Evolutionary conservation across 2,797 vertebrate species (phyloP), one percentile per base, ranked within the genome.

Genomic region (Anisognathus igniventris): DNA sequence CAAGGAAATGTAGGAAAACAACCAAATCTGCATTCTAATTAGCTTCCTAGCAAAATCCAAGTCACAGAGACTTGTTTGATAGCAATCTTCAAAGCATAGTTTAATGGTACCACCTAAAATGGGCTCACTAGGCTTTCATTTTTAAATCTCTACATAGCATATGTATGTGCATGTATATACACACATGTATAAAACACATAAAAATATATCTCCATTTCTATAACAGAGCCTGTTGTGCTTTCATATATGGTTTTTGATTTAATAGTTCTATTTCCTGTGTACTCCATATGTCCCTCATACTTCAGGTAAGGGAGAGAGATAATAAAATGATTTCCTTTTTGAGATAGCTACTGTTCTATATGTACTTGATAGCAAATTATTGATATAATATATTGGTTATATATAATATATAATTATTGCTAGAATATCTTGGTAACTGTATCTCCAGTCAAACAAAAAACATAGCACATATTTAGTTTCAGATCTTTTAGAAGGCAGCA

Each of bases 81-180:
- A 61, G 28, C 25, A 60, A 19, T 42, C 57, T 61, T 70, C 4
- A 9, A 79, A 90, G 37, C 13, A 33, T 14, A 30, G 8, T 82
- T 91, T 72, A 80, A 68, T 1, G 0, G 12, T 86, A 27, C 16
- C 37, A 17, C 45, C 28, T 81, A 53, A 90, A 62, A 47, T 39
- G 20, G 7, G 10, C 37, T 88, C 17, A 27, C 28, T 48, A 58
- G 39, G 4, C 14, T 76, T 88, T 79, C 23, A 14, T 44, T 70
- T 83, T 77, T 51, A 24, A 45, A 25, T 53, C 7, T 58, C 18
- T 71, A 5, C 25, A 5, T 54, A 51, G 21, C 13, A 28, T 61
- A 53, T 21, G 24, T 20, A 8, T 40, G 8, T 10, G 9, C 10
- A 3, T 15, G 1, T 68, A 14, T 42, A 4, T 10, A 40, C 0